phyloP scores from a whole-genome alignment of 2,797 vertebrate species.

The Micromesistius poutassou region DNA sequence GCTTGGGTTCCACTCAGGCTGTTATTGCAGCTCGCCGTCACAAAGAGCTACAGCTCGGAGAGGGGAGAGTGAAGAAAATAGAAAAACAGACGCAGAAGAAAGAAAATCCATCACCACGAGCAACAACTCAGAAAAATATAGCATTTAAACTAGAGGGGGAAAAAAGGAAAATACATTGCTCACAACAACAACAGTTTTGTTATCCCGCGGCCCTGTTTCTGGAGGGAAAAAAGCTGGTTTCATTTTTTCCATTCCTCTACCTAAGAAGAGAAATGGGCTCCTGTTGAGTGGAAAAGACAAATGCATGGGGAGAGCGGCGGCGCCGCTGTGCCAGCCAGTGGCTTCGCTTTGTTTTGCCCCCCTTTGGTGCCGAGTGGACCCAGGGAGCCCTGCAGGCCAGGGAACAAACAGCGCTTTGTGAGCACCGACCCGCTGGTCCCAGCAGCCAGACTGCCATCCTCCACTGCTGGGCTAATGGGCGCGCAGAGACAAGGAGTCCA shows the following conservation, averaged over 20 bases:
- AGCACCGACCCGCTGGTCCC: conserved; percentile 65
- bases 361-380: conserved; percentile 76
- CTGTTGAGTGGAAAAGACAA: conserved; percentile 57
- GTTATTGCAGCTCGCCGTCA: conserved; percentile 42
- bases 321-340: conserved; percentile 62
- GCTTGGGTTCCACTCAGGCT: conserved; percentile 37
- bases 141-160: conserved; percentile 49
- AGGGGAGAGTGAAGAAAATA: conserved; percentile 38
- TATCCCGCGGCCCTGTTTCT: conserved; percentile 62
- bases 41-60: conserved; percentile 47
- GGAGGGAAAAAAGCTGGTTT: conserved; percentile 52
- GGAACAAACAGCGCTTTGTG: conserved; percentile 84
- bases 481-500: conserved; percentile 60
- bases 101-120: conserved; percentile 46
- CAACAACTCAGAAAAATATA: conserved; percentile 54
- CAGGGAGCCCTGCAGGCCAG: conserved; percentile 79
- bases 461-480: conserved; percentile 66
- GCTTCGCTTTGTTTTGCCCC: conserved; percentile 67
- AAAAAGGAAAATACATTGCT: conserved; percentile 39
- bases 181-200: conserved; percentile 63
- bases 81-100: conserved; percentile 25
- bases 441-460: conserved; percentile 67
- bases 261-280: conserved; percentile 63
- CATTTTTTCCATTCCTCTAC: conserved; percentile 60
- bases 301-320: conserved; percentile 65